Evolutionary conservation across 2,113 vertebrate genomes (phyloP).

Genomic region (Peromyscus maniculatus): DNA sequence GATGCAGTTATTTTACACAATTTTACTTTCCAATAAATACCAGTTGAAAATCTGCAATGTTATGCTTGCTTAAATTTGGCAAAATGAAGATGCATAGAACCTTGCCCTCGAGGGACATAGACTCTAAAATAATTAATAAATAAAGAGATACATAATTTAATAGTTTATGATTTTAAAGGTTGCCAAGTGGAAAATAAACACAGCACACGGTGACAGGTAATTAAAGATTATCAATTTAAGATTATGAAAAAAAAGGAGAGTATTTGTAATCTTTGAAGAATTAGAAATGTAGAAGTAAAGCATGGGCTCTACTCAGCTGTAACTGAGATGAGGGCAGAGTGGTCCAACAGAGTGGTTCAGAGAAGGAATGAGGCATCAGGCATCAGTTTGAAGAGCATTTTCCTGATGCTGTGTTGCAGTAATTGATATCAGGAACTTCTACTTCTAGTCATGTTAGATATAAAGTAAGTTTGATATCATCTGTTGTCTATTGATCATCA

Average conservation of each 20-base stretch:
- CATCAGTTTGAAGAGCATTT: neutral
- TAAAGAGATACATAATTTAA: neutral
- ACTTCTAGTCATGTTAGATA: neutral
- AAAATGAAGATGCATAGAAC: neutral
- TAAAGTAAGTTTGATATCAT: neutral
- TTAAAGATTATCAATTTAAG: neutral
- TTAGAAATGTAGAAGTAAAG: neutral
- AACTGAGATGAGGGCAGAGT: neutral
- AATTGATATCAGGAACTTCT: conserved; percentile 4
- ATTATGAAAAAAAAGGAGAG: neutral
- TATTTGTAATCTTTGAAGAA: neutral
- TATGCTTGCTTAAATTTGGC: neutral
- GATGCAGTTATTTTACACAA: neutral
- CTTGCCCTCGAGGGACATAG: neutral
- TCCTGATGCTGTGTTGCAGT: neutral
- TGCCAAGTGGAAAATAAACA: neutral
- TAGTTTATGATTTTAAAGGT: neutral
- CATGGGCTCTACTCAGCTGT: neutral
- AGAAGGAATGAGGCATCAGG: neutral
- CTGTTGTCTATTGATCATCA: neutral
- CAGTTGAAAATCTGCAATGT: neutral
- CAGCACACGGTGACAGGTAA: neutral
- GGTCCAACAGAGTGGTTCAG: neutral
- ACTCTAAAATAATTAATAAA: neutral
- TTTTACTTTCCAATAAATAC: neutral